Percentiles rank a stretch among this genome's conserved stretches.
Conservation (phyloP, 2,888 invertebrate genomes). For the Eupsilia transversa region DNA sequence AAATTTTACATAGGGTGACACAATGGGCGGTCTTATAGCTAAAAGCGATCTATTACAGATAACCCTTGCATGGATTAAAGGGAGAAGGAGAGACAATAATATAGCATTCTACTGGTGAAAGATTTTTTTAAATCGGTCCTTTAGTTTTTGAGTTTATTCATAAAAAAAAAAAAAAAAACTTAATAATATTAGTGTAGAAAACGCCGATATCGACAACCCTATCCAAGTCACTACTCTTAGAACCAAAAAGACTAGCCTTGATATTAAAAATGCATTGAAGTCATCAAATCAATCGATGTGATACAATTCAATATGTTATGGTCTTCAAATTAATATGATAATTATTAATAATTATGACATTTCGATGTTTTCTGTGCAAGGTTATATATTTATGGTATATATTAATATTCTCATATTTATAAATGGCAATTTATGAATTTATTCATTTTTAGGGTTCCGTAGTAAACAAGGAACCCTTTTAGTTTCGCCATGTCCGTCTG, state of each 20-base stretch:
- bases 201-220: slow-evolving; percentile 7
- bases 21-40: too few species aligned
- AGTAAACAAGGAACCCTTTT: too few species aligned
- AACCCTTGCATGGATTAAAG: too few species aligned
- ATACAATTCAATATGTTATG: slow-evolving; percentile 26
- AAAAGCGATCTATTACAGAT: too few species aligned
- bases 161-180: too few species aligned
- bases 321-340: background rate
- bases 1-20: too few species aligned
- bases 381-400: slow-evolving; percentile 1
- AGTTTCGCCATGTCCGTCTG: too few species aligned
- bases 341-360: slow-evolving; percentile 13
- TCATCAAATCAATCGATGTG: background rate
- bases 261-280: slow-evolving; percentile 23
- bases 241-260: slow-evolving; percentile 27
- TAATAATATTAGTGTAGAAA: background rate
- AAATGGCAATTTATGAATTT: background rate
- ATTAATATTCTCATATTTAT: background rate
- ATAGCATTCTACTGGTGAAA: too few species aligned
- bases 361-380: slow-evolving; percentile 7
- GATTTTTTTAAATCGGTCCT: too few species aligned
- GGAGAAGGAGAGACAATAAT: too few species aligned
- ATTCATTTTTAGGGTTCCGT: too few species aligned
- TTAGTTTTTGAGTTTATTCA: too few species aligned
- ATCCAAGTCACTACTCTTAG: background rate